phyloP scores from a whole-genome alignment of 2,113 vertebrate genomes.

The Oophaga pumilio region DNA sequence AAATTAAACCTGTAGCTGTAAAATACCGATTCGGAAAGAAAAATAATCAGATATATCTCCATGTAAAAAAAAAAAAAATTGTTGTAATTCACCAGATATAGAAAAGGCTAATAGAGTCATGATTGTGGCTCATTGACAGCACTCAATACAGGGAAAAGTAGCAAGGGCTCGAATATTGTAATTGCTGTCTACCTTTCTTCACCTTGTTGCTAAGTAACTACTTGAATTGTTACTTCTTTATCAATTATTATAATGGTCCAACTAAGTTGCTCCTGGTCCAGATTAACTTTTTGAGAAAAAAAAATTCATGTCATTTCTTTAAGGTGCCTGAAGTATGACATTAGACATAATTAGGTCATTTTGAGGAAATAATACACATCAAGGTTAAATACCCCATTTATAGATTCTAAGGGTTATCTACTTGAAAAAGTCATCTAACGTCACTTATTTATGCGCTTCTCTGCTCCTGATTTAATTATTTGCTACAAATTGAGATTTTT shows the following conservation, averaged over 20 bases:
- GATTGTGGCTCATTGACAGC: neutral
- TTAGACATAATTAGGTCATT: conserved; percentile 26
- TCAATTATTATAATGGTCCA: conserved; percentile 37
- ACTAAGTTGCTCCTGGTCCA: conserved; percentile 2
- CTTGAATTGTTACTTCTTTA: conserved; percentile 11
- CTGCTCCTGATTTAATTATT: conserved; percentile 10
- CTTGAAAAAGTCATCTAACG: neutral
- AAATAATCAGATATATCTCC: neutral
- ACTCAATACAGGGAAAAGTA: neutral
- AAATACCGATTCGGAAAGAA: neutral
- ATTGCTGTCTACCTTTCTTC: neutral
- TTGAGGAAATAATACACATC: conserved; percentile 1
- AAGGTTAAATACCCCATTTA: conserved; percentile 2
- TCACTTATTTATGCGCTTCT: neutral
- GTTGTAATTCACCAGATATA: neutral
- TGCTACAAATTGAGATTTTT: neutral
- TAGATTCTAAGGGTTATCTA: neutral
- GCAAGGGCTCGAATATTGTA: neutral
- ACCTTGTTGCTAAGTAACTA: conserved; percentile 12
- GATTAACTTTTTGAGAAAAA: conserved; percentile 25
- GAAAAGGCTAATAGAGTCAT: neutral
- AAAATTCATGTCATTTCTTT: neutral
- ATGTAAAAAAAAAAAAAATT: neutral
- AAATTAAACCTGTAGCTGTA: neutral
- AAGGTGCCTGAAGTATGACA: conserved; percentile 3